phyloP scores from a whole-genome alignment of 2,113 vertebrate genomes.

The Meles meles region DNA sequence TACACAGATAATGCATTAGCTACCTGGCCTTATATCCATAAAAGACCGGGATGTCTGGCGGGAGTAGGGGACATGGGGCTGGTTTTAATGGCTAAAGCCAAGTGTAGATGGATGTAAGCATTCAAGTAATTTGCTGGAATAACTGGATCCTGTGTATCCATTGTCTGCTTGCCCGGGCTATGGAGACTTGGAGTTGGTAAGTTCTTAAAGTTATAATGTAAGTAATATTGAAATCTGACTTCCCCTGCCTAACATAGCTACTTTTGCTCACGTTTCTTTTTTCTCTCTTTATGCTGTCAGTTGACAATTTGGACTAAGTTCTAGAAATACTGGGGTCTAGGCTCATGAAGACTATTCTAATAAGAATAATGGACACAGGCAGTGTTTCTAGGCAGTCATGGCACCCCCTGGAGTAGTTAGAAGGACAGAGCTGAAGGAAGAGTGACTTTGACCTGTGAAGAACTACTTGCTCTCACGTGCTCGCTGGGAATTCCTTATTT shows the following conservation, averaged over 20 bases:
- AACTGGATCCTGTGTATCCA: not conserved
- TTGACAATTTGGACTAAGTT: conserved; percentile 1
- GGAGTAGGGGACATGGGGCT: not conserved
- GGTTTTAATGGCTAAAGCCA: conserved; percentile 25
- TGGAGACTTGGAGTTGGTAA: not conserved
- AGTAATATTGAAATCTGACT: not conserved
- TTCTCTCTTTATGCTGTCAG: not conserved
- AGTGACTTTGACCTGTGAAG: conserved; percentile 1
- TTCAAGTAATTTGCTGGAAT: not conserved
- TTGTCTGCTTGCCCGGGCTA: not conserved
- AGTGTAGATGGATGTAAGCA: not conserved
- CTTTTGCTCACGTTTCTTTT: not conserved
- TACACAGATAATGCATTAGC: not conserved
- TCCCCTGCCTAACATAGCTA: not conserved
- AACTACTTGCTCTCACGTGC: conserved; percentile 35
- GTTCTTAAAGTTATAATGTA: not conserved
- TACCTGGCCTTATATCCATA: not conserved
- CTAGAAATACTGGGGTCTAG: not conserved
- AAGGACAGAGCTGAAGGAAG: conserved; percentile 29
- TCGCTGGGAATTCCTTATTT: conserved; percentile 49
- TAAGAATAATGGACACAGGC: not conserved
- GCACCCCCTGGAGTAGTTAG: not conserved
- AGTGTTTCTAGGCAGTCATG: not conserved
- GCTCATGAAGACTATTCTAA: not conserved
- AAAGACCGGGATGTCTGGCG: not conserved